A percentile compares a stretch with the other conserved stretches of the same genome.
Evolutionary conservation across 2,113 vertebrate species (phyloP).

Genomic region (Zonotrichia leucophrys): DNA sequence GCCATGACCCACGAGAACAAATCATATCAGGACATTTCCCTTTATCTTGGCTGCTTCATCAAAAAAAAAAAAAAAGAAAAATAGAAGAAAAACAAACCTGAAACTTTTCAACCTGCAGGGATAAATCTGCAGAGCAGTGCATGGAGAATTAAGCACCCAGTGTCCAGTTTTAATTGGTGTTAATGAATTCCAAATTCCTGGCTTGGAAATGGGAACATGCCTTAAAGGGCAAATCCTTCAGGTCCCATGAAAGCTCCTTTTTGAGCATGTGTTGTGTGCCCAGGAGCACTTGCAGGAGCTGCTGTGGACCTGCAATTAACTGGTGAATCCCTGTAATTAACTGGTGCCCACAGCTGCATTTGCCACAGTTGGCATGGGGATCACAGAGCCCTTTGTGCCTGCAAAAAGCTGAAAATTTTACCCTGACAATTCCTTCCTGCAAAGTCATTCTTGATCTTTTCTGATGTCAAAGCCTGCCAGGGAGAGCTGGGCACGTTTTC

Average conservation of each 20-base stretch:
- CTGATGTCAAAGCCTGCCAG: neutral
- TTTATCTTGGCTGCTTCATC: conserved; percentile 30
- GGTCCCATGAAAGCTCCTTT: neutral
- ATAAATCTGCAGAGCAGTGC: neutral
- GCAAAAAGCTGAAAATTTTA: neutral
- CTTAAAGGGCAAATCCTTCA: neutral
- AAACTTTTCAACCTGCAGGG: neutral
- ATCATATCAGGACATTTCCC: conserved; percentile 12
- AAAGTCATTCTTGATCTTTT: neutral
- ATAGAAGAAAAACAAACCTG: neutral
- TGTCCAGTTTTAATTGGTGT: conserved; percentile 45
- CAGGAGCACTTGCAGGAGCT: neutral
- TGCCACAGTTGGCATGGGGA: conserved; percentile 34
- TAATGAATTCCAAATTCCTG: conserved; percentile 14
- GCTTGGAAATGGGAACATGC: neutral
- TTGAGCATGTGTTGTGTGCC: neutral
- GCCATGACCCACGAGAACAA: conserved; percentile 26
- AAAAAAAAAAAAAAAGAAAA: neutral
- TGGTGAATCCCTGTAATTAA: conserved; percentile 12
- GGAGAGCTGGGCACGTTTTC: rapidly evolving
- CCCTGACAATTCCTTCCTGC: neutral
- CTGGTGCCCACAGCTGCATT: conserved; percentile 33
- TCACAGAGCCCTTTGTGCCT: conserved; percentile 14
- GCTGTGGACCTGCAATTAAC: neutral
- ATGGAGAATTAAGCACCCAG: neutral